Evolutionary conservation across 2,888 invertebrate species (phyloP).

Genomic region (Leucania comma): DNA sequence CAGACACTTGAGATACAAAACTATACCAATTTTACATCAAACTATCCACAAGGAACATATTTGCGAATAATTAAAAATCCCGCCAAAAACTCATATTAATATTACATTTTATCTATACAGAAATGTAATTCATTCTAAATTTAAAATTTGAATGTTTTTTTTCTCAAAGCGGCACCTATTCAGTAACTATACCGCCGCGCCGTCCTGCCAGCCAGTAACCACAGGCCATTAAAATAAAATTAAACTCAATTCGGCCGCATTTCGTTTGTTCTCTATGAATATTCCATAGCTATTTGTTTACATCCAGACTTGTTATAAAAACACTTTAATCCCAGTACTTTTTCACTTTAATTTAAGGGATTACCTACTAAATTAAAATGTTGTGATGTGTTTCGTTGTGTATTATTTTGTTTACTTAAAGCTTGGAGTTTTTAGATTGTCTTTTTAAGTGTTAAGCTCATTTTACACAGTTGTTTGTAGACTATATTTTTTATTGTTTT

Average conservation of each 20-base stretch:
- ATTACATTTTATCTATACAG: too few species aligned
- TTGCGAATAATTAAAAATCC: too few species aligned
- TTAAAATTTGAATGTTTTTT: background rate
- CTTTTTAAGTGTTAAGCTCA: background rate
- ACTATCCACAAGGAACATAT: too few species aligned
- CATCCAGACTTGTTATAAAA: slow-evolving; percentile 44
- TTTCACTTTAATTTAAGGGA: slow-evolving; percentile 26
- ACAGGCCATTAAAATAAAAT: slow-evolving; percentile 61
- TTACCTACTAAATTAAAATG: slow-evolving; percentile 35
- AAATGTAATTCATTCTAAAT: too few species aligned
- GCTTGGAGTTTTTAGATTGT: background rate
- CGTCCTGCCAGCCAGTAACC: slow-evolving; percentile 17
- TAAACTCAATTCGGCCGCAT: slow-evolving; percentile 52
- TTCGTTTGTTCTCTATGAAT: slow-evolving; percentile 64
- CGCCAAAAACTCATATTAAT: too few species aligned
- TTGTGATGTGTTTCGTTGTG: slow-evolving; percentile 10
- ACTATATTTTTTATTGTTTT: too few species aligned
- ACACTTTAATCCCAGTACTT: slow-evolving; percentile 43
- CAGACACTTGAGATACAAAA: too few species aligned
- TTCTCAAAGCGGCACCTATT: slow-evolving; percentile 6
- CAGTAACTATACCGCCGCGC: background rate
- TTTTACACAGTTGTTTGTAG: too few species aligned
- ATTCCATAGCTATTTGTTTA: slow-evolving; percentile 71
- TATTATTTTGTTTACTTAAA: slow-evolving; percentile 11
- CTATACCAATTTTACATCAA: too few species aligned